Evolutionary conservation across 2,113 vertebrate species (phyloP), one percentile per base, ranked within the genome.

Genomic region (Myrmecobius fasciatus): DNA sequence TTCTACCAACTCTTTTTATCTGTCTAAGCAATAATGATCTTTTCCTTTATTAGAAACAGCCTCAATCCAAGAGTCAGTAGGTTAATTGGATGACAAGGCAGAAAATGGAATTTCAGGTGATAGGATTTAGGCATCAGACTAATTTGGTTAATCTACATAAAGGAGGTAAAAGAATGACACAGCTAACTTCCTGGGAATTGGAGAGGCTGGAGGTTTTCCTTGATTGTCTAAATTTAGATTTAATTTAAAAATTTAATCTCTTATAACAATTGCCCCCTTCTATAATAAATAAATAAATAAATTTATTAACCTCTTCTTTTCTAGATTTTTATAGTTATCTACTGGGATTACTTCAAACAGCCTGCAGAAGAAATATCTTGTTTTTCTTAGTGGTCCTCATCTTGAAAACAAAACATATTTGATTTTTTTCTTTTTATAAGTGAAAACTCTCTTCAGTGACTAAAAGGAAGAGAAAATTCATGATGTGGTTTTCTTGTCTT

Each of bases 21-120:
- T 67, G 12, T n/a, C 60, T 75, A n/a, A 75, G 36, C 60, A 75
- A 75, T n/a, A n/a, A 36, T 20, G 36, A 75, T 75, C 36, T 4
- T 67, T 67, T 94, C 90, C 95, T 93, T 52, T 51, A 90, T 54
- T n/a, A 91, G 48, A 10, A 95, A 51, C 89, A 46, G 1, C 2
- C 12, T 36, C 52, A 25, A 93, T 28, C 17, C 43, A 91, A 83
- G 91, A 96, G 28, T 24, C 56, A 53, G 53, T 75, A 91, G 43
- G 89, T 8, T 60, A 8, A 20, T 49, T 25, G 56, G 36, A n/a
- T 89, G 31, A 93, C 26, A 83, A 93, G 51, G n/a, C 83, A 0
- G 93, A 90, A 92, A 93, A 51, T 52, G 20, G 31, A 89, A 51
- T 89, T 36, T 25, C 46, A 92, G 36, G 43, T 94, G 25, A 89